Conservation (phyloP, 2,113 vertebrate species). For the Thymallus thymallus region DNA sequence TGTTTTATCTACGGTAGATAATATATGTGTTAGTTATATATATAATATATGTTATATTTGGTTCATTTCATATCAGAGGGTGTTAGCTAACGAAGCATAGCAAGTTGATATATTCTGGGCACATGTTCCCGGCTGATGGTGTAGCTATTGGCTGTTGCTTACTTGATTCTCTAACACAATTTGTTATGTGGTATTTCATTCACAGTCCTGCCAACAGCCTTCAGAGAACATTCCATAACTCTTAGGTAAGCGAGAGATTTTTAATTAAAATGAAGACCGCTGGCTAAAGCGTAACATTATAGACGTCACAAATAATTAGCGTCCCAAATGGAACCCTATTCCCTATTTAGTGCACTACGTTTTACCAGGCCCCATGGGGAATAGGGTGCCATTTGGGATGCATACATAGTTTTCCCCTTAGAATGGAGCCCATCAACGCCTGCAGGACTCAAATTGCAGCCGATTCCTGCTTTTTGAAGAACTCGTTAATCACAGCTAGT, state of each 20-base stretch:
- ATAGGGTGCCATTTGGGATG: too few relatives aligned
- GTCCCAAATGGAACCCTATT: too few relatives aligned
- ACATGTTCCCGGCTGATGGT: constrained; percentile 40
- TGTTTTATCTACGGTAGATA: too few relatives aligned
- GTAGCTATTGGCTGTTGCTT: constrained; percentile 58
- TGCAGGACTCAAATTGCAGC: constrained; percentile 56
- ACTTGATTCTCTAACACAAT: constrained; percentile 58
- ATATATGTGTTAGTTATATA: too few relatives aligned
- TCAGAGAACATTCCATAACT: constrained; percentile 68
- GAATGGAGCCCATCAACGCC: constrained; percentile 60
- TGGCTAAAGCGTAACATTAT: constrained; percentile 59
- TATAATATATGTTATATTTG: background rate
- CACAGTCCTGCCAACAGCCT: constrained; percentile 60
- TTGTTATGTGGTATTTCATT: constrained; percentile 67
- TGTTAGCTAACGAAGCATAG: background rate
- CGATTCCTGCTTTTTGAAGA: constrained; percentile 72
- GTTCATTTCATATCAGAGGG: background rate
- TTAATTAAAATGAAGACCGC: constrained; percentile 76
- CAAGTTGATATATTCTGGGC: constrained; percentile 44
- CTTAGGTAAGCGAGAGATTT: constrained; percentile 71
- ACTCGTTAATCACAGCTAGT: constrained; percentile 71
- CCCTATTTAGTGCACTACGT: too few relatives aligned
- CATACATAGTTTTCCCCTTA: constrained; percentile 64
- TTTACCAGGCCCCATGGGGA: too few relatives aligned
- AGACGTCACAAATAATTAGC: constrained; percentile 48